Base-by-base conservation (phyloP, 2,888 invertebrate genomes). In the Polymixis flavicincta region DNA sequence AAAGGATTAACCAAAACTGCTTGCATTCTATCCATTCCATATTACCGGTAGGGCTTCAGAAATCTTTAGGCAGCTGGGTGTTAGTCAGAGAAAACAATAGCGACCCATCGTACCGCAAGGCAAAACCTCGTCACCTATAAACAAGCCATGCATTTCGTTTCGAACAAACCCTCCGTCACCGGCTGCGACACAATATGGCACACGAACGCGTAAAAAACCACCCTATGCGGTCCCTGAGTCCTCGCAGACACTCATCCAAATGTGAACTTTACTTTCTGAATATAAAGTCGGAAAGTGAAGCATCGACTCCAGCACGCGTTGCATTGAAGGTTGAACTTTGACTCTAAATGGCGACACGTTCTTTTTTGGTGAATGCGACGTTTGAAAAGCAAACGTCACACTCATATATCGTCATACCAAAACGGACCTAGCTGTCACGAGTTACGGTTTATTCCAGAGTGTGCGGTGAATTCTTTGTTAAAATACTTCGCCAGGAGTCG, bases 251-350 rank as follows among this genome's bases (percentile, higher is more conserved):
- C 54, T 50, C 85, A 77, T 63, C 48, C 83, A 72, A 91, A 90
- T 87, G 81, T 89, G 81, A 87, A 91, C 93, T 89, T 89, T 91
- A 90, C 69, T 14, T 57, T 73, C 77, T 78, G 59, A 80, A 63
- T 63, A 83, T 89, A 89, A 85, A 85, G 88, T 87, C 74, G 78
- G 78, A 87, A 90, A 85, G 86, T 78, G 67, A 71, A 78, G 72
- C 57, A 78, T 71, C 69, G 63, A 75, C 75, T 59, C 65, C 64
- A 70, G 63, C 78, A 78, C 87, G 87, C 89, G 88, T 89, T 89
- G 91, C 89, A 90, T 89, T 90, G 90, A 88, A 91, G 90, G 89
- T 92, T 94, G 93, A 93, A 94, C 94, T 94, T 92, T 93, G 93
- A 93, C 94, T 92, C 87, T 80, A 87, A 89, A 90, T 87, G 90